Conservation (phyloP, 1,140 invertebrate species). For the Papilio machaon region DNA sequence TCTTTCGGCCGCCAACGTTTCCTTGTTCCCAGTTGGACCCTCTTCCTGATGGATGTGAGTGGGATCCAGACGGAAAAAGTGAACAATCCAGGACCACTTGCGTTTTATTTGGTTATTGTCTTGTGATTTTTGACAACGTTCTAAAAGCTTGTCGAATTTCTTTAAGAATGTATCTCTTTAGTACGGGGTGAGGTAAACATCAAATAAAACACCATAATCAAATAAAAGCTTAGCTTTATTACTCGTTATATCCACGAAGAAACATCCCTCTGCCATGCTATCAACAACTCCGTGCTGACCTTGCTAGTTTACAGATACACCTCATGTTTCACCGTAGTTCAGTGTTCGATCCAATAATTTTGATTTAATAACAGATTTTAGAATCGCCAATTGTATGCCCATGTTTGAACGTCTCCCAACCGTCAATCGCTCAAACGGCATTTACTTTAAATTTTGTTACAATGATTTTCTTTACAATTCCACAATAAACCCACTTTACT, state of each 20-base stretch:
- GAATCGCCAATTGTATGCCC: conserved; percentile 72
- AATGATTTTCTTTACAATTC: conserved; percentile 59
- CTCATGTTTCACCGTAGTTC: conserved; percentile 64
- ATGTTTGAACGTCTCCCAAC: conserved; percentile 62
- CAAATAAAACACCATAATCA: conserved; percentile 77
- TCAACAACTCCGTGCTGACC: conserved; percentile 77
- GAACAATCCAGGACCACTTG: too few relatives aligned
- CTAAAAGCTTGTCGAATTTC: too few relatives aligned
- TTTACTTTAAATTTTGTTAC: conserved; percentile 64
- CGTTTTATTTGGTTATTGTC: too few relatives aligned
- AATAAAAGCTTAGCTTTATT: conserved; percentile 84
- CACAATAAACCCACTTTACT: conserved; percentile 71
- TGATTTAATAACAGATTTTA: conserved; percentile 73
- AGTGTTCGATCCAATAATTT: conserved; percentile 67
- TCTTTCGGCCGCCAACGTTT: too few relatives aligned
- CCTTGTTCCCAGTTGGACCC: too few relatives aligned
- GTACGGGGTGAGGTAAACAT: not conserved
- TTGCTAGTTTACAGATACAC: conserved; percentile 63
- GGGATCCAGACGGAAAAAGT: too few relatives aligned
- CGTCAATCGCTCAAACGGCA: conserved; percentile 44
- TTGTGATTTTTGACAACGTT: too few relatives aligned
- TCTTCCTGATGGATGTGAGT: too few relatives aligned
- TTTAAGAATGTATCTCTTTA: too few relatives aligned
- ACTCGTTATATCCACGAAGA: conserved; percentile 83
- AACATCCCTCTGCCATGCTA: conserved; percentile 81